Conservation (phyloP, 2,888 invertebrate genomes). For the Eurytoma californica region DNA sequence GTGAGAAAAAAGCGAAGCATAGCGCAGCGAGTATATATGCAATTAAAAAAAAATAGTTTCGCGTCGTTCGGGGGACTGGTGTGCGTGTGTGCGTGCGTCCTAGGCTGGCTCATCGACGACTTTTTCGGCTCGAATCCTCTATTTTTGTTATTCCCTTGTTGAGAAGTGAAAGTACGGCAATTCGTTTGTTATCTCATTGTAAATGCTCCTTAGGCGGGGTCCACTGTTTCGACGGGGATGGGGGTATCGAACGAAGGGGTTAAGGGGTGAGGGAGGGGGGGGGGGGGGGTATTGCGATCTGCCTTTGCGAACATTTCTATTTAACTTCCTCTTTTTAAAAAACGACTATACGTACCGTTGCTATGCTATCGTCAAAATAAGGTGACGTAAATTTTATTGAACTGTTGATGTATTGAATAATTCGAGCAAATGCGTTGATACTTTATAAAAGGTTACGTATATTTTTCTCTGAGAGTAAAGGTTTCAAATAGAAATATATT, state of each 20-base stretch:
- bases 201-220: background rate
- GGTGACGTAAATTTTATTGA: constrained; percentile 12
- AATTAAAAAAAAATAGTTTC: constrained; percentile 14
- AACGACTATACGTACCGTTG: background rate
- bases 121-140: constrained; percentile 1
- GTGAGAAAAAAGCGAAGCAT: too few species aligned
- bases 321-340: too few species aligned
- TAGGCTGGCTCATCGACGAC: constrained; percentile 6
- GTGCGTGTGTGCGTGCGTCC: constrained; percentile 42
- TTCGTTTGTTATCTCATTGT: constrained; percentile 34
- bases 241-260: too few species aligned
- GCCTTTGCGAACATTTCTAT: background rate
- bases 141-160: constrained; percentile 22
- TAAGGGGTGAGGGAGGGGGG: too few species aligned
- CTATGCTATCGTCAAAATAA: background rate
- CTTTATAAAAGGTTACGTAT: constrained; percentile 18
- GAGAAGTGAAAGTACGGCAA: constrained; percentile 12
- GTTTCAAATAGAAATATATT: background rate
- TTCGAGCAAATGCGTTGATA: constrained; percentile 14
- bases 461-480: constrained; percentile 14
- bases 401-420: constrained; percentile 11
- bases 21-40: constrained; percentile 6
- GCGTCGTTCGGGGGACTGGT: constrained; percentile 20
- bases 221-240: too few species aligned
- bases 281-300: too few species aligned